Conservation (phyloP, 2,113 vertebrate species). For the Sclerurus mexicanus region DNA sequence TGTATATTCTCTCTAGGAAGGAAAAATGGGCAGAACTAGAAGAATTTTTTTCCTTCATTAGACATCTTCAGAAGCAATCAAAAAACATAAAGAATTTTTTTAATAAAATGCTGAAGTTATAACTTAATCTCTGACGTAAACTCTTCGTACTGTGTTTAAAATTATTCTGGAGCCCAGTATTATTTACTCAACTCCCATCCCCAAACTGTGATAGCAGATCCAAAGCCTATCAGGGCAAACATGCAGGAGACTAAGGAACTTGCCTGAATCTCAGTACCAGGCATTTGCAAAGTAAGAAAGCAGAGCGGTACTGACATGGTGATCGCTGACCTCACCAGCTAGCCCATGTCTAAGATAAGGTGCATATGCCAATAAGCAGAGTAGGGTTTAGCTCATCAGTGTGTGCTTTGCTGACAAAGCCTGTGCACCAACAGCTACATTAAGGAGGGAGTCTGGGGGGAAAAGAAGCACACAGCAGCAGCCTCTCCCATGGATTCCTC, state of each 20-base stretch:
- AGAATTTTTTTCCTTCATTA: background rate
- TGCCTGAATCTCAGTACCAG: background rate
- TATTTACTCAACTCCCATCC: background rate
- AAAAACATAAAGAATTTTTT: background rate
- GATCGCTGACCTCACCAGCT: fast-evolving
- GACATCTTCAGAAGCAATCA: background rate
- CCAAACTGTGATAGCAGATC: background rate
- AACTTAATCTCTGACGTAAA: background rate
- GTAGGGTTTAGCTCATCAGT: background rate
- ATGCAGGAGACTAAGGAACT: background rate
- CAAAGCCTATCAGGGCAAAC: background rate
- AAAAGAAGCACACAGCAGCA: background rate
- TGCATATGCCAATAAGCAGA: background rate
- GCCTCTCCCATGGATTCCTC: background rate
- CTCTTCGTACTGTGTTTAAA: background rate
- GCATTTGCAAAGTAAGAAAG: background rate
- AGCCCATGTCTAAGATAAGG: background rate
- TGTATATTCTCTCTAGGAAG: background rate
- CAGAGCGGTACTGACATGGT: background rate
- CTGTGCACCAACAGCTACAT: background rate
- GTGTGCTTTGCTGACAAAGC: background rate
- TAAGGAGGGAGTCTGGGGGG: too few relatives aligned
- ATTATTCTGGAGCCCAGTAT: background rate
- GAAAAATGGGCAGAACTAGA: background rate
- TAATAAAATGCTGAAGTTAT: background rate